phyloP scores from a whole-genome alignment of 1,140 invertebrate genomes.

The Diorhabda carinulata region DNA sequence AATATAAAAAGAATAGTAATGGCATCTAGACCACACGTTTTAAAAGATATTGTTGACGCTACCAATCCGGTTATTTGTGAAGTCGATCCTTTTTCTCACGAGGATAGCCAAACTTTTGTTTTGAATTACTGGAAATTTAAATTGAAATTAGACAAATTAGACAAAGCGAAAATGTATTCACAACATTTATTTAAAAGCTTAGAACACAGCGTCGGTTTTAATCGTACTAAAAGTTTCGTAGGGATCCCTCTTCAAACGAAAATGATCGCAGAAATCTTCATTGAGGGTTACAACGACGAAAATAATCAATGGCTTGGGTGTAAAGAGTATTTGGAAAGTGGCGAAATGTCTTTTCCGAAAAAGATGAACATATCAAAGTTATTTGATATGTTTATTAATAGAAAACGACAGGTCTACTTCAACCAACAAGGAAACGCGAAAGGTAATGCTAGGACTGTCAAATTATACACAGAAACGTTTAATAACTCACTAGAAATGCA shows the following conservation, averaged over 20 bases:
- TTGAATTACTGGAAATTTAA: slow-evolving; percentile 1
- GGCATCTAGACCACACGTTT: neutral
- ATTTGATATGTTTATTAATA: slow-evolving; percentile 4
- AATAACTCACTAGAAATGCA: no score
- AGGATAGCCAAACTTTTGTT: neutral
- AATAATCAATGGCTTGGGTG: slow-evolving; percentile 7
- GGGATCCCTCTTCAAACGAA: slow-evolving; percentile 12
- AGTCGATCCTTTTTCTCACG: neutral
- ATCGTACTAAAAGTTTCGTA: slow-evolving; percentile 3
- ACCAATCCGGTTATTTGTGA: neutral
- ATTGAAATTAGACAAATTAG: neutral
- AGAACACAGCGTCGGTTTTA: neutral
- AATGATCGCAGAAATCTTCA: slow-evolving; percentile 10
- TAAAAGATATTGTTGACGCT: neutral
- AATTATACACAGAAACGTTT: no score
- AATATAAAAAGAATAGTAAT: slow-evolving; percentile 8
- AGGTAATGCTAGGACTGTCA: neutral
- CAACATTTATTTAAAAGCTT: neutral
- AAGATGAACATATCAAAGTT: slow-evolving; percentile 8
- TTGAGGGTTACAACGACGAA: no score
- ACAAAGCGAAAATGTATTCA: neutral
- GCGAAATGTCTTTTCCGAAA: neutral
- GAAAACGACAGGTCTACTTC: slow-evolving; percentile 6
- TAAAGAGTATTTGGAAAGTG: neutral
- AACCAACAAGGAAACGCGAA: neutral